phyloP scores from a whole-genome alignment of 2,888 invertebrate genomes.

The Ferdinandea cuprea region DNA sequence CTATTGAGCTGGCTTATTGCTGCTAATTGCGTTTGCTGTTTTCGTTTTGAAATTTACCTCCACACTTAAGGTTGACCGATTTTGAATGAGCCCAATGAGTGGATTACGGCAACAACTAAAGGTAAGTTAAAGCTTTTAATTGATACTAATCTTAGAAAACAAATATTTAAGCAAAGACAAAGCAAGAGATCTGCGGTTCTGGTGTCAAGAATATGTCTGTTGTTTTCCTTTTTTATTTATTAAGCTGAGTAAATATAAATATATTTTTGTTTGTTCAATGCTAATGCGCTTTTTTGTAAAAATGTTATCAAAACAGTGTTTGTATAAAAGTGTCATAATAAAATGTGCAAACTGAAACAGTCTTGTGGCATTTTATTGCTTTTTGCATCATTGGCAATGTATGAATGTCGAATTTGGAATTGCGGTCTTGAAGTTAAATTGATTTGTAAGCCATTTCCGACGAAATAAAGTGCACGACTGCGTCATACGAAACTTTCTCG shows the following conservation, averaged over 20 bases:
- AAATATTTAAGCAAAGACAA: not conserved
- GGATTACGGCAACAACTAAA: conserved; percentile 82
- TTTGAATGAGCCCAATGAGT: conserved; percentile 82
- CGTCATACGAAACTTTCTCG: too few relatives aligned
- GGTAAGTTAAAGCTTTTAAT: conserved; percentile 77
- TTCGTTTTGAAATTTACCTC: conserved; percentile 2
- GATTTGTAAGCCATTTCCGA: too few relatives aligned
- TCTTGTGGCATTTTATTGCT: too few relatives aligned
- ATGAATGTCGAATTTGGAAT: too few relatives aligned
- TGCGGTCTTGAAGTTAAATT: too few relatives aligned
- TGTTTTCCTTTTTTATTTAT: not conserved
- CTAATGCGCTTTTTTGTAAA: not conserved
- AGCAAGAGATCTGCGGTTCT: conserved; percentile 1
- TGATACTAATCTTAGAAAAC: not conserved
- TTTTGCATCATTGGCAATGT: too few relatives aligned
- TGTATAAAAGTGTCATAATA: too few relatives aligned
- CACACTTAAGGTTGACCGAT: conserved; percentile 20
- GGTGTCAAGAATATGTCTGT: not conserved
- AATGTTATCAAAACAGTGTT: too few relatives aligned
- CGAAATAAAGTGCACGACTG: too few relatives aligned
- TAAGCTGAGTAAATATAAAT: too few relatives aligned
- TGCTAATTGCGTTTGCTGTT: conserved; percentile 39
- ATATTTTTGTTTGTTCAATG: not conserved
- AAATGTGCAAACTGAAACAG: too few relatives aligned
- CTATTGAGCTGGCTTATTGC: not conserved